Base-by-base conservation (phyloP, 2,113 vertebrate species). In the Rousettus leschenaultii region DNA sequence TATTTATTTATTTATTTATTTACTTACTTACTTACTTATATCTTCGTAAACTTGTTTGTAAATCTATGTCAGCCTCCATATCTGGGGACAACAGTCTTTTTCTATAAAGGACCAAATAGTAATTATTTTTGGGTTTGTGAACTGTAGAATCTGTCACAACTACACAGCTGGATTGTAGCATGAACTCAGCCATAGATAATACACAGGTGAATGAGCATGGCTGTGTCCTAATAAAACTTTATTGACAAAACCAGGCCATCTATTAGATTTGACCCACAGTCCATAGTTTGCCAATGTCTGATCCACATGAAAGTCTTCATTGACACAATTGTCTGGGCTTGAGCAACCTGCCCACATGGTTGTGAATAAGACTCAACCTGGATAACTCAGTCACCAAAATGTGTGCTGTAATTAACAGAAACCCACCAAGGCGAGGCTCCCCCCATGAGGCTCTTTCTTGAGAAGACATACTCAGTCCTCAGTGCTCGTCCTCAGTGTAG, bases 281-380 rank as follows among this genome's bases (percentile, higher is more conserved):
- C 53, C 6, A 0, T 35, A 6, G 70, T 79, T 48, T 35, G 30
- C 73, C 24, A 12, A 33, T 1, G 12, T 14, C 24, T 75, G 40
- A 22, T 33, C 11, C 30, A 13, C 0, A 12, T 3, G 21, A 38
- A 30, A 45, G 0, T 12, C 38, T 74, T 15, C 13, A 8, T 26
- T 3, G n/a, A 21, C 55, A 66, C 2, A 6, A 16, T 33, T 59
- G 38, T 48, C 28, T 48, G 45, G 28, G 16, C 12, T 55, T 13
- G 38, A 35, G 14, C 35, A 18, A 18, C 3, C 30, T 28, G 15
- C 24, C 78, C 1, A 0, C 0, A 2, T 33, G 28, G 12, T 40
- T n/a, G 9, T 24, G 19, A 40, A 3, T 55, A 66, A 33, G 43
- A 70, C n/a, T 92, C 5, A 11, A 45, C 21, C 55, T 71, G 26